Percentiles rank a stretch among this genome's conserved stretches.
Conservation (phyloP, 1,140 invertebrate species). For the Thalassaphorura encarpata region DNA sequence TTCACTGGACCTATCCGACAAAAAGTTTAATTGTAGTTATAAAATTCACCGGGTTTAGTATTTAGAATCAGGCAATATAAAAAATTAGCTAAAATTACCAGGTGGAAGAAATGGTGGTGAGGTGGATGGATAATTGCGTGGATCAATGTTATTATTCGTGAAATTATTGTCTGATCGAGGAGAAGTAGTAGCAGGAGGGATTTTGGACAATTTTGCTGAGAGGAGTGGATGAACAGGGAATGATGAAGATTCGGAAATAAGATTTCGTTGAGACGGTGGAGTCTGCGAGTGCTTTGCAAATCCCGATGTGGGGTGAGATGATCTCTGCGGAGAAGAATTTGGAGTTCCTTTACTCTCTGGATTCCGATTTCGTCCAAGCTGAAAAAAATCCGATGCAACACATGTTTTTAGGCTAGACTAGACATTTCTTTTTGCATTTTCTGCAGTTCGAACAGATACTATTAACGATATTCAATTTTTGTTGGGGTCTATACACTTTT, state of each 20-base stretch:
- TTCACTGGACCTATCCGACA: conserved; percentile 39
- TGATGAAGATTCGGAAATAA: background rate
- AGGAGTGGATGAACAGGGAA: background rate
- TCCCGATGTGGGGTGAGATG: background rate
- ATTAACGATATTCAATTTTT: no score
- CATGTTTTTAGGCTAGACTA: no score
- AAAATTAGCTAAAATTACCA: conserved; percentile 18
- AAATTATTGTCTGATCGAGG: conserved; percentile 28
- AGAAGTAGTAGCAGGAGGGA: conserved; percentile 21
- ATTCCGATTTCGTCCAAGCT: no score
- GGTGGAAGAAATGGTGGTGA: conserved; percentile 31
- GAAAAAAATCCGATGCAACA: no score
- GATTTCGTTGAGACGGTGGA: background rate
- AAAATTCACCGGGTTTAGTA: no score
- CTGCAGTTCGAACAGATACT: no score
- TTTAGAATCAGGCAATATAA: no score
- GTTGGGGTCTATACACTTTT: no score
- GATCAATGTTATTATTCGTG: conserved; percentile 21
- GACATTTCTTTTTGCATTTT: no score
- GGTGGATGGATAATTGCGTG: conserved; percentile 22
- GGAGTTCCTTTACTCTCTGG: background rate
- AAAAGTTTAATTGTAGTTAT: background rate
- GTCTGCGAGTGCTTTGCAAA: no score
- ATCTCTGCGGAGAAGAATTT: background rate
- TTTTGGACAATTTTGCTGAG: background rate